Conservation (phyloP, 2,888 invertebrate species). For the Parasteatoda lunata region DNA sequence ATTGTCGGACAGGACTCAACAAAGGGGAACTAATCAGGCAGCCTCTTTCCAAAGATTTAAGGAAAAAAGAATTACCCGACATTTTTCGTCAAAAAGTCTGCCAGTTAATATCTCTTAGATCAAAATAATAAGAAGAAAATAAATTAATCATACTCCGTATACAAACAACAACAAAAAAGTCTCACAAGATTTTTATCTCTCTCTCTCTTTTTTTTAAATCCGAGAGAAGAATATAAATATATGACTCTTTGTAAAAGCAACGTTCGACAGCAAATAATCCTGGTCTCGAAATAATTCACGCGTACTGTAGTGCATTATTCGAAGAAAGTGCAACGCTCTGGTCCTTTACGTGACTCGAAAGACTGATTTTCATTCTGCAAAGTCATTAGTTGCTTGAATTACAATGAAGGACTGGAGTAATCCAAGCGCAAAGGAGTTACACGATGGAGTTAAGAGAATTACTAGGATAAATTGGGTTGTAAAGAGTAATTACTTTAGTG, state of each 20-base stretch:
- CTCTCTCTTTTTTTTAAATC: background rate
- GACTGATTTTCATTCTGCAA: slow-evolving; percentile 42
- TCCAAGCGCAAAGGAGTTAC: slow-evolving; percentile 30
- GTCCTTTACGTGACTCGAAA: slow-evolving; percentile 40
- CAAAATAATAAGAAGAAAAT: slow-evolving; percentile 72
- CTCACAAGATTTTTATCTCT: slow-evolving; percentile 10
- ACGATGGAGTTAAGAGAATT: background rate
- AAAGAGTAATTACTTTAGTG: slow-evolving; percentile 58
- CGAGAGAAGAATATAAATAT: background rate
- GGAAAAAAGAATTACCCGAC: background rate
- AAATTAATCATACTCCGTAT: slow-evolving; percentile 70
- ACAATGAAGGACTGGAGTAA: slow-evolving; percentile 21
- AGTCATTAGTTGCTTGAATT: slow-evolving; percentile 53
- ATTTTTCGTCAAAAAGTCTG: slow-evolving; percentile 11
- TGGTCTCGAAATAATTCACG: slow-evolving; percentile 28
- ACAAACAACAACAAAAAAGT: slow-evolving; percentile 31
- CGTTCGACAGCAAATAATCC: background rate
- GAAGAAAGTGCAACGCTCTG: slow-evolving; percentile 46
- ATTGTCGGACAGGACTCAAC: background rate
- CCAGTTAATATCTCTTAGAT: slow-evolving; percentile 71
- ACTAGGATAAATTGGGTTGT: slow-evolving; percentile 38
- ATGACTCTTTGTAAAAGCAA: background rate
- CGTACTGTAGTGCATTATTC: slow-evolving; percentile 15
- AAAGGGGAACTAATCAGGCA: background rate
- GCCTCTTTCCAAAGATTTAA: slow-evolving; percentile 6